These are phyloP conservation scores for Calephelis nemesis DNA, from an alignment of 1,140 invertebrate species.

Conservation along the genomic window DNA sequence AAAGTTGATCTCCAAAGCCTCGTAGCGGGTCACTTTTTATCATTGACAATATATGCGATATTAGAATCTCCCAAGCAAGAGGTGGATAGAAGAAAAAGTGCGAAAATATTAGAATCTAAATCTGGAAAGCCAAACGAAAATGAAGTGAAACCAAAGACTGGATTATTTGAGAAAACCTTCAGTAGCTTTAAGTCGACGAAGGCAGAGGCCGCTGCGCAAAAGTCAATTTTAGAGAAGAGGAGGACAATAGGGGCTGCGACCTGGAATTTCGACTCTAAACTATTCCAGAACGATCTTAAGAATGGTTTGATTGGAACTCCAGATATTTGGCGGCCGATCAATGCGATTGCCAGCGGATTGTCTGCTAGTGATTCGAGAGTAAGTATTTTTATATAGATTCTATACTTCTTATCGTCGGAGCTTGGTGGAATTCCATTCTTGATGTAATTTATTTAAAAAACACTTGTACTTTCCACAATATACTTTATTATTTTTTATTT, in stretches of 20 bases:
- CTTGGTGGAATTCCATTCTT: no score
- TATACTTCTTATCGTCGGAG: no score
- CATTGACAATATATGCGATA: constrained; percentile 86
- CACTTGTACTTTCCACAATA: no score
- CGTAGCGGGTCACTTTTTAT: constrained; percentile 85
- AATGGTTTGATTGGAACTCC: constrained; percentile 84
- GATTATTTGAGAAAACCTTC: constrained; percentile 59
- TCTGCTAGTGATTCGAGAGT: constrained; percentile 81
- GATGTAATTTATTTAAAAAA: no score
- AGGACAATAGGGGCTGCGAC: constrained; percentile 85
- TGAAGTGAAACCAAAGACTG: constrained; percentile 52
- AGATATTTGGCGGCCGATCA: constrained; percentile 86
- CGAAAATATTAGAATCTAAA: constrained; percentile 69
- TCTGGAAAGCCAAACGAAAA: constrained; percentile 65
- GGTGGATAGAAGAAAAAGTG: constrained; percentile 54
- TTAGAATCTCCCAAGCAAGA: constrained; percentile 80
- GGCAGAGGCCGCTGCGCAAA: constrained; percentile 54
- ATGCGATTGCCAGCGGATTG: constrained; percentile 84
- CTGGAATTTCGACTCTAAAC: constrained; percentile 84
- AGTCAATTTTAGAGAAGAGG: constrained; percentile 81
- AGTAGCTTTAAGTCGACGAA: constrained; percentile 69
- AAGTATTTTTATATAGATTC: constrained; percentile 45
- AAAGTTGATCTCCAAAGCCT: constrained; percentile 70
- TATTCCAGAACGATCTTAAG: constrained; percentile 83
- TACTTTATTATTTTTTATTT: no score